phyloP scores from a whole-genome alignment of 2,888 invertebrate species.

The Himalopsyche japonica region DNA sequence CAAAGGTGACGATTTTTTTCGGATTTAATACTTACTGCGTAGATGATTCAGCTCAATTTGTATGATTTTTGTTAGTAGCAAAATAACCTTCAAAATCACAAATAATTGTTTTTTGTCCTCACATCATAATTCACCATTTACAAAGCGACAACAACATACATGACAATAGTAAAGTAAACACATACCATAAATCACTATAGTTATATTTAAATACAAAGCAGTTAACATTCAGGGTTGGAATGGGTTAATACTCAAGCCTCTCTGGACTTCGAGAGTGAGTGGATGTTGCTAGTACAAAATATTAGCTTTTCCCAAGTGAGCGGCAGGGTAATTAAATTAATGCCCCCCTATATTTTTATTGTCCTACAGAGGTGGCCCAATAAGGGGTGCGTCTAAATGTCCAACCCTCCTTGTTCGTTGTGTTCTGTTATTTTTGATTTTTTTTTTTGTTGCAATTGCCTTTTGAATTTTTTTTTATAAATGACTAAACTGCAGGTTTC shows the following conservation, averaged over 20 bases:
- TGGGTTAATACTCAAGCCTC: not conserved
- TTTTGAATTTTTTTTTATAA: not conserved
- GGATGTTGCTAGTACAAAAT: slow-evolving; percentile 36
- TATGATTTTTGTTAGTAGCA: too few species aligned
- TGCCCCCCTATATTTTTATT: slow-evolving; percentile 38
- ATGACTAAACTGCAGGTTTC: not conserved
- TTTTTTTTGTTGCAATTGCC: not conserved
- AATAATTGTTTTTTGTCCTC: too few species aligned
- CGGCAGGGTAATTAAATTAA: slow-evolving; percentile 41
- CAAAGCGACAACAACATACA: too few species aligned
- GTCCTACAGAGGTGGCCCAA: slow-evolving; percentile 29
- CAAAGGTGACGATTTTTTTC: too few species aligned
- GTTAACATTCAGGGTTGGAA: not conserved
- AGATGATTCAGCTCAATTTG: too few species aligned
- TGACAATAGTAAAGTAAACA: too few species aligned
- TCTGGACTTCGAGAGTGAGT: not conserved
- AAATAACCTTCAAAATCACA: too few species aligned
- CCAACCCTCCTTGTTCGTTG: slow-evolving; percentile 10
- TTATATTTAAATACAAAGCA: not conserved
- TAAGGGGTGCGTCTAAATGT: not conserved
- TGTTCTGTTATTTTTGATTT: slow-evolving; percentile 17
- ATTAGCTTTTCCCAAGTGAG: slow-evolving; percentile 42
- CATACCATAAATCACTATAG: too few species aligned
- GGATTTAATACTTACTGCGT: too few species aligned
- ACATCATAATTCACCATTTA: too few species aligned